Conservation (phyloP, 2,113 vertebrate species). For the Notiomystis cincta region DNA sequence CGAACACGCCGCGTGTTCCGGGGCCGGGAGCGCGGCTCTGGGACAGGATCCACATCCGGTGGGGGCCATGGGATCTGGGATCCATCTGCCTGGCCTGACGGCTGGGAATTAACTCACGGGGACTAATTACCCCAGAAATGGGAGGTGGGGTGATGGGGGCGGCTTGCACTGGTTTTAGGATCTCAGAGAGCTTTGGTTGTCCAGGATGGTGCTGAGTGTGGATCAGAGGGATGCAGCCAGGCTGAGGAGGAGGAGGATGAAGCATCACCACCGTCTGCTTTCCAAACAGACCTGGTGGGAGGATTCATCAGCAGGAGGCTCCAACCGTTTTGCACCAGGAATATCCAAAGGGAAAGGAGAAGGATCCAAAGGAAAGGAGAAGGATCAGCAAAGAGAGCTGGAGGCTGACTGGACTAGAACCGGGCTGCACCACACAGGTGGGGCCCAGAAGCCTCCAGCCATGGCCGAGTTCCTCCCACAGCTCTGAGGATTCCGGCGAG, state of each 20-base stretch:
- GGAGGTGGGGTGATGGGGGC: not conserved
- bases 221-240: not conserved
- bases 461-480: accelerated
- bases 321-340: accelerated
- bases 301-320: not conserved
- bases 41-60: not conserved
- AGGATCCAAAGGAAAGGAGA: not conserved
- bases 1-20: not conserved
- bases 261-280: not conserved
- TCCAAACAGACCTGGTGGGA: not conserved
- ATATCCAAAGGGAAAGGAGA: not conserved
- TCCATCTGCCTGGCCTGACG: not conserved
- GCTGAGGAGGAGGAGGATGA: not conserved
- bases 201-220: accelerated
- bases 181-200: not conserved
- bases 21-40: not conserved
- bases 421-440: accelerated
- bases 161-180: not conserved
- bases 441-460: not conserved
- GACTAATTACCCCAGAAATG: not conserved
- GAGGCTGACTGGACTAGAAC: not conserved
- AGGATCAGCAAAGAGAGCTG: not conserved
- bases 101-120: not conserved
- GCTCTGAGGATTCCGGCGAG: accelerated
- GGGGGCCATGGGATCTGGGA: not conserved